These are phyloP conservation scores for Chrysodeixis includens DNA, from an alignment of 2,888 invertebrate genomes.

Conservation along the genomic window DNA sequence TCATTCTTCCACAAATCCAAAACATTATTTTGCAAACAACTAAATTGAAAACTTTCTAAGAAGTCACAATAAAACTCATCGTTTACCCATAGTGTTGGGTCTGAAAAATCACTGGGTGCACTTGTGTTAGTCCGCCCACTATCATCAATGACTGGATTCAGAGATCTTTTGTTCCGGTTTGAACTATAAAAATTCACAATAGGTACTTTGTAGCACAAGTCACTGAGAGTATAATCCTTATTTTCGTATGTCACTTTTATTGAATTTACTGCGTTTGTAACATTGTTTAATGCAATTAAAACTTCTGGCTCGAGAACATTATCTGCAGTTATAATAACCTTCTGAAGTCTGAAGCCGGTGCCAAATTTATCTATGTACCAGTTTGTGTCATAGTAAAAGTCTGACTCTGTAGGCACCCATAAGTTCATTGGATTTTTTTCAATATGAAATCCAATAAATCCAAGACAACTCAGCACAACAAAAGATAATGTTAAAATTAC, in stretches of 20 bases:
- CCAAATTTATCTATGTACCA: constrained; percentile 92
- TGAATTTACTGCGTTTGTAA: constrained; percentile 85
- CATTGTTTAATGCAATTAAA: constrained; percentile 85
- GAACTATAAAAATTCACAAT: constrained; percentile 78
- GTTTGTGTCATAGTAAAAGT: constrained; percentile 91
- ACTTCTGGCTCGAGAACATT: constrained; percentile 91
- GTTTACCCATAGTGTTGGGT: constrained; percentile 89
- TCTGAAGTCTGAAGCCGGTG: constrained; percentile 90
- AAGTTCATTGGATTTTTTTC: constrained; percentile 93
- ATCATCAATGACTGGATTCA: constrained; percentile 55
- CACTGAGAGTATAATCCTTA: constrained; percentile 67
- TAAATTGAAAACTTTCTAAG: constrained; percentile 89
- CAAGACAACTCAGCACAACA: constrained; percentile 89
- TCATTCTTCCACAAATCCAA: constrained; percentile 92
- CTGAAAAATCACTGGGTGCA: constrained; percentile 77
- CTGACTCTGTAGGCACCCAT: constrained; percentile 93
- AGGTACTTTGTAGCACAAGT: constrained; percentile 85
- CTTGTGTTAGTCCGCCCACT: constrained; percentile 46
- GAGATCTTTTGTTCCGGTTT: constrained; percentile 68
- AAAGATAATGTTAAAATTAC: constrained; percentile 88
- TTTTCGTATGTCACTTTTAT: constrained; percentile 71
- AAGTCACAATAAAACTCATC: constrained; percentile 91
- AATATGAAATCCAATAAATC: constrained; percentile 91
- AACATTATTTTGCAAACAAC: constrained; percentile 91
- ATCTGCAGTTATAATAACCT: constrained; percentile 90